phyloP scores from a whole-genome alignment of 2,113 vertebrate genomes.

The Craseonycteris thonglongyai region DNA sequence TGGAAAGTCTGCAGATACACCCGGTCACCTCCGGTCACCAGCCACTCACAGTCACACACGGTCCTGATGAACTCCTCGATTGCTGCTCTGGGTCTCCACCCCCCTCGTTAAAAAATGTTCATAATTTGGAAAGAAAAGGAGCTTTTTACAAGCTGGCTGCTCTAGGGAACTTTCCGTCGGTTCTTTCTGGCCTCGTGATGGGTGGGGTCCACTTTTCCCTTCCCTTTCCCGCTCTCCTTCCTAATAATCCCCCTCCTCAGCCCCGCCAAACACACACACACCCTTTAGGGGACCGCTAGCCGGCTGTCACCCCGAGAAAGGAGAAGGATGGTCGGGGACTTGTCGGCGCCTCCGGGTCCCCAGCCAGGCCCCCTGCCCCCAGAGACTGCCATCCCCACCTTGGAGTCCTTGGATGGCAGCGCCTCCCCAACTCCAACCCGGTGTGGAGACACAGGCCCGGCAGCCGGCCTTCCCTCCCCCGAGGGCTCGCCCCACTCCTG shows the following conservation, averaged over 20 bases:
- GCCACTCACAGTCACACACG: background rate
- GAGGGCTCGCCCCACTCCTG: background rate
- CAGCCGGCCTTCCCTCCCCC: background rate
- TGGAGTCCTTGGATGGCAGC: background rate
- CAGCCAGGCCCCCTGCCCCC: background rate
- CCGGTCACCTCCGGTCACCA: background rate
- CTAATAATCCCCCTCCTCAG: background rate
- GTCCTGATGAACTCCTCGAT: slow-evolving; percentile 53
- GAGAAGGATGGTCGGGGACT: background rate
- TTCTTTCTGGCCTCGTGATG: slow-evolving; percentile 73
- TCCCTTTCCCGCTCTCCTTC: background rate
- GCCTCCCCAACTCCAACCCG: background rate
- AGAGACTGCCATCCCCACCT: background rate
- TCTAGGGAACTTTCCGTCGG: slow-evolving; percentile 72
- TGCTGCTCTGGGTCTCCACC: background rate
- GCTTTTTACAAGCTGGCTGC: slow-evolving; percentile 74
- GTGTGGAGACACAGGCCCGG: background rate
- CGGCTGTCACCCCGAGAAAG: slow-evolving; percentile 27
- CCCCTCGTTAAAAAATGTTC: slow-evolving; percentile 58
- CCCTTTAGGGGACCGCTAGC: slow-evolving; percentile 20
- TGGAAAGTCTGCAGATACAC: background rate
- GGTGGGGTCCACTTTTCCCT: slow-evolving; percentile 67
- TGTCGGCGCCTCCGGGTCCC: background rate
- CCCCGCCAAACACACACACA: background rate
- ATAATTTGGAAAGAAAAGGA: slow-evolving; percentile 75